Base-by-base conservation (phyloP, 2,888 invertebrate genomes). In the Dyspetes luteomarginatus region DNA sequence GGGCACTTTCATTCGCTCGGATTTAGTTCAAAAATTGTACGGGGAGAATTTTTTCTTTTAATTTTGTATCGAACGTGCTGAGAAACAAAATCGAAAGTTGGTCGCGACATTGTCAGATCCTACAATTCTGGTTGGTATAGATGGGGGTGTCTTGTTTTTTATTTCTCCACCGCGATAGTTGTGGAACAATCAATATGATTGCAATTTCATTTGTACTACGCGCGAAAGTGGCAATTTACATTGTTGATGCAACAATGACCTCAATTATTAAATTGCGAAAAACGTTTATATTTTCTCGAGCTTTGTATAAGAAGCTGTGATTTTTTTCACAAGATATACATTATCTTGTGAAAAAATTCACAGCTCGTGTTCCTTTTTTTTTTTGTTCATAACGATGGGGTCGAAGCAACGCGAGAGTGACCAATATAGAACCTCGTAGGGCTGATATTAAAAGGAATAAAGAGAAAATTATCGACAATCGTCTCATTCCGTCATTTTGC, bases 101-200 rank as follows among this genome's bases (percentile, higher is more conserved):
- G 24, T 52, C 52, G 67, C 50, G 19, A 58, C 19, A 52, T 36
- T 24, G 24, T 36, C 22, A 30, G 52, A 24, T 41, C 15, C 4
- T 55, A 36, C 4, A 50, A 36, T 2, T 12, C n/a, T 36, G 22
- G 36, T 7, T 50, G 22, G 7, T 15, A 52, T 52, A 41, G 15
- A 30, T 36, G n/a, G 15, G 19, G 7, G 36, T 55, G 3, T 36
- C 30, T 52, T 50, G 5, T 15, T 52, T 36, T 52, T n/a, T 55
- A n/a, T 52, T 22, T 75, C 75, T 78, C 62, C 72, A 82, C 85
- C 86, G 85, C 88, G 84, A 87, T 84, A 85, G 78, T 82, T 85
- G 81, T 85, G 84, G 83, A 86, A 88, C 86, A 89, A 90, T 87
- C 90, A 89, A 89, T 90, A 87, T 89, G 89, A 90, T 88, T 90